Conservation (phyloP, 2,888 invertebrate genomes). For the Spisula subtruncata region DNA sequence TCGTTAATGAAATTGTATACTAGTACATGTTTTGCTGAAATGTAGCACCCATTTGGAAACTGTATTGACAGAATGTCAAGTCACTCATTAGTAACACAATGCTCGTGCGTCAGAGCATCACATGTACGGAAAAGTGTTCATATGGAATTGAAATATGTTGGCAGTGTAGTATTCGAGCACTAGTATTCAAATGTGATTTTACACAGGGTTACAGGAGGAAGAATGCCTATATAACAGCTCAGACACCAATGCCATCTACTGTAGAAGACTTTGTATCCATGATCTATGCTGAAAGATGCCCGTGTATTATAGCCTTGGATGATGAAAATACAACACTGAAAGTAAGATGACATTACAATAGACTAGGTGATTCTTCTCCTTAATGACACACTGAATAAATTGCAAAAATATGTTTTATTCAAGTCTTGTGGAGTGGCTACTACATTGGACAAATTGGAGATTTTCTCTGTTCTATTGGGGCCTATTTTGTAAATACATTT, state of each 20-base stretch:
- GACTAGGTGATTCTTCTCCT: not conserved
- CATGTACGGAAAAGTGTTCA: not conserved
- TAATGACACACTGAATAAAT: not conserved
- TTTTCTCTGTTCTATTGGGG: no score
- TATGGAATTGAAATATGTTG: not conserved
- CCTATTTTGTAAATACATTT: not conserved
- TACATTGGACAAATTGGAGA: not conserved
- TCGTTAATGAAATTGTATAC: not conserved
- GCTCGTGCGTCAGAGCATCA: not conserved
- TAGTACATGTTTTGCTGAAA: not conserved
- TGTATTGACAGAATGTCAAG: not conserved
- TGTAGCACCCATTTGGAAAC: not conserved
- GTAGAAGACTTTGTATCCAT: slow-evolving; percentile 46
- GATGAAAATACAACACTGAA: slow-evolving; percentile 34
- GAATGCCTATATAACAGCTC: slow-evolving; percentile 33
- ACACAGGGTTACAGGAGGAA: not conserved
- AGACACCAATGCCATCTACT: slow-evolving; percentile 44
- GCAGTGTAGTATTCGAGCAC: no score
- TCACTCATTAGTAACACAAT: not conserved
- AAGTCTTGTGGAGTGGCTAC: not conserved
- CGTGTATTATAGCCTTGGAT: slow-evolving; percentile 42
- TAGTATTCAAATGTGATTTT: not conserved
- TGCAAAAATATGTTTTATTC: no score
- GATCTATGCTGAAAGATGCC: slow-evolving; percentile 31
- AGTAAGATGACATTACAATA: not conserved